Evolutionary conservation across 2,113 vertebrate genomes (phyloP).

Genomic region (Ceuthmochares aereus): DNA sequence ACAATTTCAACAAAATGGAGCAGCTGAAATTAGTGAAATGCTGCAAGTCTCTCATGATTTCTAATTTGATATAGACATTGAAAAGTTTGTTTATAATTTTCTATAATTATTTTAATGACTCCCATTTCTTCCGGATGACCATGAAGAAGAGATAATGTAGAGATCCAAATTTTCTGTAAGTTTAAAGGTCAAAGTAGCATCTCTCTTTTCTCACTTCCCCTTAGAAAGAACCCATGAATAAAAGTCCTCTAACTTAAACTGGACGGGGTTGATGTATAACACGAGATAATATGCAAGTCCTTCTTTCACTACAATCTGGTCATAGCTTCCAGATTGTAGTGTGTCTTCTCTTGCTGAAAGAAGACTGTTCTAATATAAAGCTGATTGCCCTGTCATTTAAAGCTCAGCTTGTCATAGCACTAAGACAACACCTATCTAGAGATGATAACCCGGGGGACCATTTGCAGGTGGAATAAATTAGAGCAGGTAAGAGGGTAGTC

Average conservation of each 20-base stretch:
- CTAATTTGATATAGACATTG: neutral
- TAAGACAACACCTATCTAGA: neutral
- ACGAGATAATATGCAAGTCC: neutral
- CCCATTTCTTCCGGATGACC: neutral
- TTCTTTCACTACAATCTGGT: neutral
- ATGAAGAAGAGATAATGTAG: neutral
- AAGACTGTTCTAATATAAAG: neutral
- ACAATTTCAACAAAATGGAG: neutral
- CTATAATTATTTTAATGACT: neutral
- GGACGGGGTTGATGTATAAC: neutral
- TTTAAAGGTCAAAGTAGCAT: neutral
- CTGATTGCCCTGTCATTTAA: neutral
- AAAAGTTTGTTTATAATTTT: neutral
- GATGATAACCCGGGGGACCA: neutral
- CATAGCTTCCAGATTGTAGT: neutral
- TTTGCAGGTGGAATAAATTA: neutral
- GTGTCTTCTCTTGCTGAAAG: neutral
- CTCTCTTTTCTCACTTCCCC: neutral
- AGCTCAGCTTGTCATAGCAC: neutral
- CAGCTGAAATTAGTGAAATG: constrained; percentile 8
- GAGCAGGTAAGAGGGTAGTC: neutral
- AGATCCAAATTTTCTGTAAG: neutral
- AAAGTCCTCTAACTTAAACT: neutral
- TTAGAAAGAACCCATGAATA: neutral
- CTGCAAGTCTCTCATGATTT: neutral